These are phyloP conservation scores for Neotoma lepida DNA, from an alignment of 2,113 vertebrate species.

Conservation along the genomic window DNA sequence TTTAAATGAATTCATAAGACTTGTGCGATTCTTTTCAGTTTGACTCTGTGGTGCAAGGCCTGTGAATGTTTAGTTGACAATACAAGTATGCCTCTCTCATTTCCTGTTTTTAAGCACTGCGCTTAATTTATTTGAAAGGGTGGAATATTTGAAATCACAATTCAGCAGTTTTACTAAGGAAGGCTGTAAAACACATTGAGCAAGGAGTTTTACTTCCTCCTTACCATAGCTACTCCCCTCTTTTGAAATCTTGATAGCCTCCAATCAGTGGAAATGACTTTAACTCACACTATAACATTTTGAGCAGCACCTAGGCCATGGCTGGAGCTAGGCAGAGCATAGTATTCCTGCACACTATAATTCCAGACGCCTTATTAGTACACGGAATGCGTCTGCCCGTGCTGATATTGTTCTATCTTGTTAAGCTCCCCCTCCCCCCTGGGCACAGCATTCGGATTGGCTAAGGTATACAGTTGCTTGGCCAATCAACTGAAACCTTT, in stretches of 20 bases:
- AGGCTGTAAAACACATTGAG: constrained; percentile 80
- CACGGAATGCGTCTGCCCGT: constrained; percentile 67
- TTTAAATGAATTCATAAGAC: constrained; percentile 30
- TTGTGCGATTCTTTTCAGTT: constrained; percentile 20
- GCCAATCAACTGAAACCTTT: constrained; percentile 69
- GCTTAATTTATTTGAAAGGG: constrained; percentile 78
- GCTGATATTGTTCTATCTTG: constrained; percentile 74
- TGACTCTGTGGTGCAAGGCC: constrained; percentile 30
- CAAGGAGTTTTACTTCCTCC: constrained; percentile 83
- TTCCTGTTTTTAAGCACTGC: constrained; percentile 80
- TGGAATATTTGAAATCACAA: constrained; percentile 80
- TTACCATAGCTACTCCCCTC: constrained; percentile 50
- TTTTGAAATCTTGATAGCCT: constrained; percentile 75
- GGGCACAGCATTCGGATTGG: constrained; percentile 71
- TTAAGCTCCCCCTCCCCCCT: constrained; percentile 39
- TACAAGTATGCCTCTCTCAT: constrained; percentile 66
- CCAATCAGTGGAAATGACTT: constrained; percentile 59
- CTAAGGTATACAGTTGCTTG: constrained; percentile 50
- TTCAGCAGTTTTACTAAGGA: constrained; percentile 81
- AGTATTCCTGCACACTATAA: constrained; percentile 63
- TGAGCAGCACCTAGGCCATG: constrained; percentile 13
- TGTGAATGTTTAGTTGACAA: constrained; percentile 66
- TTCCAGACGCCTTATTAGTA: constrained; percentile 76
- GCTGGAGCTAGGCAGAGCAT: constrained; percentile 39
- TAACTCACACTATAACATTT: constrained; percentile 39